Evolutionary conservation across 2,888 invertebrate species (phyloP), one percentile per base, ranked within the genome.

Genomic region (Leptinotarsa tumamoca): DNA sequence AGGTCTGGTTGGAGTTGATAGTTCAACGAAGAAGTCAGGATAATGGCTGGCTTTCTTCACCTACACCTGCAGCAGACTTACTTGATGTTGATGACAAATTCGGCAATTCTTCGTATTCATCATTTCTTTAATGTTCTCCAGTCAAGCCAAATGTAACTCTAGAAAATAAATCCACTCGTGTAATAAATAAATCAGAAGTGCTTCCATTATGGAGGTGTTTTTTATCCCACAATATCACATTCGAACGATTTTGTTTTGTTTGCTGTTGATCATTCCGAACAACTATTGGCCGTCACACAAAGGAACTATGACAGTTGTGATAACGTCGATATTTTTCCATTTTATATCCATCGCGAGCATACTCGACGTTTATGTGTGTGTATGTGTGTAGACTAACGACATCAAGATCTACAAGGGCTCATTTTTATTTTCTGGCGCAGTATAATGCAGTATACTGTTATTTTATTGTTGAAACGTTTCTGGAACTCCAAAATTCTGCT

Each of bases 281-380:
- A 63, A 43, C 63, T 63, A 63, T 63, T 43, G 63, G 33, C 17
- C n/a, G 18, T 63, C 63, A 63, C 63, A 63, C 63, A 63, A 63
- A 63, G 43, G 63, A 63, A 63, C 63, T 63, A 63, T 63, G 63
- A 43, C 63, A 63, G 63, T 63, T 43, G 33, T 63, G 63, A 63
- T 63, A 63, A 63, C 63, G 33, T 63, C 63, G 43, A 43, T 63
- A 33, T 63, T 63, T 63, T 58, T 52, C 52, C 63, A 17, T 63
- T 63, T 43, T 63, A 63, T 63, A 63, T 63, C 33, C 63, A 43
- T 33, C 43, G 21, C 21, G 58, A 63, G n/a, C 63, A 27, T 27
- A 63, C 33, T 63, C 63, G 63, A 43, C 63, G 43, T 27, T 63
- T n/a, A 63, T 17, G 4, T 63, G 63, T 63, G n/a, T 33, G 33